Evolutionary conservation across 1,140 invertebrate species (phyloP).

Genomic region (Drosophila kanapiae): DNA sequence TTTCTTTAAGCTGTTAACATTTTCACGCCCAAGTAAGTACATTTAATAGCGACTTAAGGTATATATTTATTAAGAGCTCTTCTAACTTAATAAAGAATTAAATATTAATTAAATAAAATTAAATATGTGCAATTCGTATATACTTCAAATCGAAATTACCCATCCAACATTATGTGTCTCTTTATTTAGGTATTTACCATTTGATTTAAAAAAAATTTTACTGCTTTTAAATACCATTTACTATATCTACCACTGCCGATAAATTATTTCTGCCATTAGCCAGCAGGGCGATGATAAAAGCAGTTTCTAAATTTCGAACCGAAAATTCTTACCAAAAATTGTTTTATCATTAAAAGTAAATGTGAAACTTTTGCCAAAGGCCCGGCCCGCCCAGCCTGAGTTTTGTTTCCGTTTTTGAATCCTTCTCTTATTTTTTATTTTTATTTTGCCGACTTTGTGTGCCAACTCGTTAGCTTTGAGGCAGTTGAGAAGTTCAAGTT

Average conservation of each 20-base stretch:
- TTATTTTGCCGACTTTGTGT: slow-evolving; percentile 30
- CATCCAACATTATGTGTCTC: no score
- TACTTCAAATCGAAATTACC: no score
- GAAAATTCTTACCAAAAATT: slow-evolving; percentile 32
- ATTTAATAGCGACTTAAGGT: no score
- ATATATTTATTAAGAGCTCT: no score
- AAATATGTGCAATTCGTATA: no score
- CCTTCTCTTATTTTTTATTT: slow-evolving; percentile 24
- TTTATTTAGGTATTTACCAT: background rate
- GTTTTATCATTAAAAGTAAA: slow-evolving; percentile 55
- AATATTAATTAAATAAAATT: no score
- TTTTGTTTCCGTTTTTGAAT: slow-evolving; percentile 39
- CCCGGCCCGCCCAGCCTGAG: slow-evolving; percentile 23
- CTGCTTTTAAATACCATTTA: background rate
- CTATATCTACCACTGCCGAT: background rate
- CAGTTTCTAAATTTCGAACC: slow-evolving; percentile 10
- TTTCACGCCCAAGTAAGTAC: background rate
- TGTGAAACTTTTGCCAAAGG: slow-evolving; percentile 39
- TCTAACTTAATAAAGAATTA: no score
- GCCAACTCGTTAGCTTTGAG: slow-evolving; percentile 70
- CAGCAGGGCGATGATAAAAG: slow-evolving; percentile 5
- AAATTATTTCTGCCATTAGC: slow-evolving; percentile 36
- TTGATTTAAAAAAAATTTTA: background rate
- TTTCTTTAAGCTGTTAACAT: background rate
- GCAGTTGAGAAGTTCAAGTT: slow-evolving; percentile 62